Evolutionary conservation across 2,797 vertebrate genomes (phyloP).

Genomic region (Glyptemys insculpta): DNA sequence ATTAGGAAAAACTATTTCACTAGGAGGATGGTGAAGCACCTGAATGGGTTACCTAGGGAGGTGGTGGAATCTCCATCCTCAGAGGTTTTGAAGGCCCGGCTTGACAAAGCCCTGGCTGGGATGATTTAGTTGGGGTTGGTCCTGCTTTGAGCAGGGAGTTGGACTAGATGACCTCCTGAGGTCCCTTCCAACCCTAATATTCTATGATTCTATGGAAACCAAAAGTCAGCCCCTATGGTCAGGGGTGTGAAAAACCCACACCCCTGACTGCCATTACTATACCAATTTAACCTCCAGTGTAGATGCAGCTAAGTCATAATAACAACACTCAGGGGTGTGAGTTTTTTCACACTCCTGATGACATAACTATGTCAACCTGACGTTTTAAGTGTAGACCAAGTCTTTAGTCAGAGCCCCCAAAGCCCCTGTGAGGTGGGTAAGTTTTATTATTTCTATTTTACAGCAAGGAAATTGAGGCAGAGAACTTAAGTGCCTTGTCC

Average conservation of each 20-base stretch:
- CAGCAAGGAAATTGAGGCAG: background rate
- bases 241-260: background rate
- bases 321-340: background rate
- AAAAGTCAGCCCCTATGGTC: background rate
- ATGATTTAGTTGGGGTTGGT: no score
- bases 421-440: background rate
- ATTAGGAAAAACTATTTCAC: no score
- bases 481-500: background rate
- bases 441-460: background rate
- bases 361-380: background rate
- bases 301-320: background rate
- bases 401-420: background rate
- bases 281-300: background rate
- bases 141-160: no score
- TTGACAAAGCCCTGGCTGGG: no score
- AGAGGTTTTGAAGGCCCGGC: no score
- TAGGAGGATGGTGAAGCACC: no score
- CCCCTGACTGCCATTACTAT: background rate
- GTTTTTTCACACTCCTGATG: background rate
- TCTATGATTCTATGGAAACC: no score
- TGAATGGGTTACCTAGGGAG: no score
- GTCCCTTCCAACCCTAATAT: no score
- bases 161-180: no score
- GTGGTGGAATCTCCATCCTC: no score
- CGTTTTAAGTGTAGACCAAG: background rate